Conservation (phyloP, 2,888 invertebrate genomes). For the Parascotia fuliginaria region DNA sequence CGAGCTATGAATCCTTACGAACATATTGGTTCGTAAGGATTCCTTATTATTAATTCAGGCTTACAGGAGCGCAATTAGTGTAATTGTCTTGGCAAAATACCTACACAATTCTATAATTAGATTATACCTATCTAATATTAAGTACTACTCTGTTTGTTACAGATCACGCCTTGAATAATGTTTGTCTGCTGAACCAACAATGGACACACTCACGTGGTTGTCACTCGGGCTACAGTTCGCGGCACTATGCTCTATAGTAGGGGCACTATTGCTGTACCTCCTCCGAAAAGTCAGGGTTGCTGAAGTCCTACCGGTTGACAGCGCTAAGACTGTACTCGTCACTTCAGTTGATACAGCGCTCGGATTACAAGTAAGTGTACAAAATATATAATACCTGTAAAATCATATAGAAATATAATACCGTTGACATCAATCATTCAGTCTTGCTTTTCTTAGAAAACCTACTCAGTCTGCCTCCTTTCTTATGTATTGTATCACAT, state of each 20-base stretch:
- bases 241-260: constrained; percentile 93
- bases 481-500: too few species aligned
- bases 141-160: constrained; percentile 62
- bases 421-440: too few species aligned
- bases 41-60: too few species aligned
- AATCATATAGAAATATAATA: too few species aligned
- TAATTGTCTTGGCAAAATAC: too few species aligned
- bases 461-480: too few species aligned
- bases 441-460: too few species aligned
- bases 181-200: constrained; percentile 65
- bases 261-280: constrained; percentile 92
- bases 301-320: constrained; percentile 85
- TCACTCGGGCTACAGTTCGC: constrained; percentile 92
- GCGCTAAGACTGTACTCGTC: constrained; percentile 90
- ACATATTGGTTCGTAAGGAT: too few species aligned
- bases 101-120: too few species aligned
- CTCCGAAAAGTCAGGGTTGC: constrained; percentile 90
- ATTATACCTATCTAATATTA: constrained; percentile 9
- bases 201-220: constrained; percentile 93
- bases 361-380: constrained; percentile 88
- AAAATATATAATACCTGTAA: neutral
- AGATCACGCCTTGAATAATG: constrained; percentile 65
- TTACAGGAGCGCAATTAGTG: too few species aligned
- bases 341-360: constrained; percentile 93
- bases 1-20: too few species aligned